These are phyloP conservation scores for Dermatophagoides farinae DNA, from an alignment of 1,140 invertebrate genomes.

Conservation along the genomic window DNA sequence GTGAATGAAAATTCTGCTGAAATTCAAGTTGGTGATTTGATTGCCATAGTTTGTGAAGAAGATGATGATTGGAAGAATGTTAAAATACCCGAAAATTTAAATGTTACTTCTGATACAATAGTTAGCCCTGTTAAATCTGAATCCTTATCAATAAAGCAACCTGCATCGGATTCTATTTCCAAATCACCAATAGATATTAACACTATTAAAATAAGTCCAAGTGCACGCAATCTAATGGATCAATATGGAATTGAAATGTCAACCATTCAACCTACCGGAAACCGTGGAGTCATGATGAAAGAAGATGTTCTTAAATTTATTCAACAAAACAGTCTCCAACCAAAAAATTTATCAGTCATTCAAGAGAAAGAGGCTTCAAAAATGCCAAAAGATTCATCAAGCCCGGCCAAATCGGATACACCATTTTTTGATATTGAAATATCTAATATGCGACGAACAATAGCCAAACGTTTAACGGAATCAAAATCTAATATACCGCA, in stretches of 20 bases:
- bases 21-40: conserved; percentile 58
- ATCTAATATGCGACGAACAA: conserved; percentile 28
- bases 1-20: conserved; percentile 54
- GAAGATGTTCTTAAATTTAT: conserved; percentile 40
- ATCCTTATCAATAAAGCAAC: background rate
- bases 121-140: conserved; percentile 2
- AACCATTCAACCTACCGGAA: conserved; percentile 34
- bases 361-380: background rate
- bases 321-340: conserved; percentile 32
- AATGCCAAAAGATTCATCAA: background rate
- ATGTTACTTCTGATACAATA: background rate
- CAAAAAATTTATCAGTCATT: conserved; percentile 11
- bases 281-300: conserved; percentile 38
- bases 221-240: conserved; percentile 37
- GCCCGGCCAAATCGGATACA: background rate
- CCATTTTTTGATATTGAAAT: conserved; percentile 26
- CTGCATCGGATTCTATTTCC: background rate
- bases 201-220: conserved; percentile 31
- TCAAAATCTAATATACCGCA: conserved; percentile 43
- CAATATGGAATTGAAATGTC: conserved; percentile 34
- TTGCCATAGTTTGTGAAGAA: conserved; percentile 68
- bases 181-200: background rate
- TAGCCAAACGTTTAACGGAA: conserved; percentile 37
- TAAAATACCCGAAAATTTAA: conserved; percentile 22
- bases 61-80: conserved; percentile 48